Evolutionary conservation across 2,797 vertebrate genomes (phyloP).

Genomic region (Lepus oiostolus): DNA sequence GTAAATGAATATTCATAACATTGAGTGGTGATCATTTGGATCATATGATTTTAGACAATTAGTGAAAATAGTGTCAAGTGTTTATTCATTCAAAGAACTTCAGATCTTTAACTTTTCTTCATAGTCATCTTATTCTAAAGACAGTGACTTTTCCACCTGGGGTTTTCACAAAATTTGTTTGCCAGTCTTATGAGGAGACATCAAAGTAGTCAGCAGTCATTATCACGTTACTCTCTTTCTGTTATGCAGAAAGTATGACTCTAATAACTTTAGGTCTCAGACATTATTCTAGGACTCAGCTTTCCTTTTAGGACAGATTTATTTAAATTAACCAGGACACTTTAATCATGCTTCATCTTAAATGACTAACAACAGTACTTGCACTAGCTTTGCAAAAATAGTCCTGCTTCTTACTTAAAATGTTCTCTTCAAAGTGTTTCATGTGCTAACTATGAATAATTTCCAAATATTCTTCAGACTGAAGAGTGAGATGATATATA

Average conservation of each 20-base stretch:
- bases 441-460: slow-evolving; percentile 53
- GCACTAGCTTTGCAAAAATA: slow-evolving; percentile 23
- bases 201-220: neutral
- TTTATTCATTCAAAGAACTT: slow-evolving; percentile 20
- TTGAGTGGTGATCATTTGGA: neutral
- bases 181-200: neutral
- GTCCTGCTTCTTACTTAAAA: slow-evolving; percentile 33
- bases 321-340: slow-evolving; percentile 57
- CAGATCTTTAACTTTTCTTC: neutral
- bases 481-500: slow-evolving; percentile 16
- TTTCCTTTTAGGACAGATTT: slow-evolving; percentile 56
- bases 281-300: slow-evolving; percentile 30
- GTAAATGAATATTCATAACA: slow-evolving; percentile 21
- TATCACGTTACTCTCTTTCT: neutral
- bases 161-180: slow-evolving; percentile 41
- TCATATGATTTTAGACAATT: neutral
- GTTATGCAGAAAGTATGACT: neutral
- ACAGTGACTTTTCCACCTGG: neutral
- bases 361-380: slow-evolving; percentile 46
- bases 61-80: neutral
- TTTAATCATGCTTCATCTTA: slow-evolving; percentile 62
- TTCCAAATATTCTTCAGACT: slow-evolving; percentile 23
- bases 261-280: slow-evolving; percentile 10
- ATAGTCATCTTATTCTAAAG: slow-evolving; percentile 9
- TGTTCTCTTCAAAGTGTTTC: slow-evolving; percentile 44